phyloP scores from a whole-genome alignment of 2,113 vertebrate genomes.

The Eidolon helvum region DNA sequence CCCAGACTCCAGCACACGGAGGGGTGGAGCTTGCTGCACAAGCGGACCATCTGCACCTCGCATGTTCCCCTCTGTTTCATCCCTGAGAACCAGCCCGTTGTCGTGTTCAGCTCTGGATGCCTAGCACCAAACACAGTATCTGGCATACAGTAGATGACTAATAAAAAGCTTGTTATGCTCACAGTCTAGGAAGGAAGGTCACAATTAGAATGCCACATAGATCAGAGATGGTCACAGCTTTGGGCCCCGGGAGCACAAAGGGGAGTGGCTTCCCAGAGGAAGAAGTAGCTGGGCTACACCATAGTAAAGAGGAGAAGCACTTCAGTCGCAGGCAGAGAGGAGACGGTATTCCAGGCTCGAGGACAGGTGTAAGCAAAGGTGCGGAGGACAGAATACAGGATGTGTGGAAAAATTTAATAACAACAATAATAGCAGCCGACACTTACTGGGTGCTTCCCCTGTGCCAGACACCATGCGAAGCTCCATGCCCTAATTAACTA shows the following conservation, averaged over 20 bases:
- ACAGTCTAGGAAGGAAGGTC: neutral
- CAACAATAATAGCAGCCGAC: neutral
- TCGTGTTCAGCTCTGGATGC: neutral
- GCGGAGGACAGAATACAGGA: rapidly evolving
- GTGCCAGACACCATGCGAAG: neutral
- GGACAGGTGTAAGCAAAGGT: neutral
- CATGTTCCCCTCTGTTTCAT: neutral
- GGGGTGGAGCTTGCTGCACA: neutral
- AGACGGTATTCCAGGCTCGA: neutral
- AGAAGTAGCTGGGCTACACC: neutral
- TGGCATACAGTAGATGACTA: neutral
- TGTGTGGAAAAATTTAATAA: rapidly evolving
- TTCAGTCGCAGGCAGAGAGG: neutral
- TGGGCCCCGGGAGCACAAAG: neutral
- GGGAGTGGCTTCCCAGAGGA: neutral
- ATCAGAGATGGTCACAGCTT: neutral
- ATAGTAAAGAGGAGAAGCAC: rapidly evolving
- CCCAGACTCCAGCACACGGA: rapidly evolving
- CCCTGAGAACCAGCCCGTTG: neutral
- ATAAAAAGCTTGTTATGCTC: neutral
- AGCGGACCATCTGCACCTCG: rapidly evolving
- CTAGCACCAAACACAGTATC: neutral
- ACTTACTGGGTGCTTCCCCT: neutral
- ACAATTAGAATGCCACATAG: neutral
- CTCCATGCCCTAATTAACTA: neutral